Evolutionary conservation across 2,888 invertebrate species (phyloP).

Genomic region (Campoplex capitator): DNA sequence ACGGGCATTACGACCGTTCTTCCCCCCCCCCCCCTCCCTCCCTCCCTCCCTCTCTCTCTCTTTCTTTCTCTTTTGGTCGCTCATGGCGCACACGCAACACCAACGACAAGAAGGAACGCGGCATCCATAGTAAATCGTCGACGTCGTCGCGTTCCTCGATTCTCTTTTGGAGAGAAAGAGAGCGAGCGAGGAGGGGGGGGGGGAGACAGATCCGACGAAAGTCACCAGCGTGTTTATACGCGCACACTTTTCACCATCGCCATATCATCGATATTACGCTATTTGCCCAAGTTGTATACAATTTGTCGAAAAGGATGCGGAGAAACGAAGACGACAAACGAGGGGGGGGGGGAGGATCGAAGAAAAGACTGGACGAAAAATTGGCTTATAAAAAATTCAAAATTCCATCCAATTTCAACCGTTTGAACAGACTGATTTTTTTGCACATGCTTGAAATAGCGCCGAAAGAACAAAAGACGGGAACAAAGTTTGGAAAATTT

Average conservation of each 20-base stretch:
- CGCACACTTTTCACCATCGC: constrained; percentile 8
- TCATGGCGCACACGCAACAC: constrained; percentile 56
- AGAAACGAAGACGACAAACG: neutral
- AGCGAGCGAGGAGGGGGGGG: neutral
- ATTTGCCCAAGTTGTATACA: neutral
- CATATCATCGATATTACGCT: constrained; percentile 7
- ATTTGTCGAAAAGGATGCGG: neutral
- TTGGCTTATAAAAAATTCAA: neutral
- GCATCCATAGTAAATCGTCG: constrained; percentile 65
- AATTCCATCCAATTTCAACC: neutral
- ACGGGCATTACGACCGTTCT: neutral
- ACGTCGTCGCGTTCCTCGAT: constrained; percentile 67
- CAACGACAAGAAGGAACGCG: constrained; percentile 59
- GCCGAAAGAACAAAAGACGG: too few species aligned
- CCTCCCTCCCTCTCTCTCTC: constrained; percentile 13
- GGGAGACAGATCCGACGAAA: neutral
- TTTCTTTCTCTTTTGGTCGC: constrained; percentile 20
- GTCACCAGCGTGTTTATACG: neutral
- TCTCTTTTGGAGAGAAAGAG: constrained; percentile 18
- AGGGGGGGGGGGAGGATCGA: neutral
- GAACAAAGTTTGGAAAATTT: too few species aligned
- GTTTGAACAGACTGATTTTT: neutral
- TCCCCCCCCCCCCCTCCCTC: neutral
- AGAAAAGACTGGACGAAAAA: neutral
- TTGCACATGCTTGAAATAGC: neutral